Evolutionary conservation across 2,113 vertebrate species (phyloP), one percentile per base, ranked within the genome.

Genomic region (Tringa solitaria): DNA sequence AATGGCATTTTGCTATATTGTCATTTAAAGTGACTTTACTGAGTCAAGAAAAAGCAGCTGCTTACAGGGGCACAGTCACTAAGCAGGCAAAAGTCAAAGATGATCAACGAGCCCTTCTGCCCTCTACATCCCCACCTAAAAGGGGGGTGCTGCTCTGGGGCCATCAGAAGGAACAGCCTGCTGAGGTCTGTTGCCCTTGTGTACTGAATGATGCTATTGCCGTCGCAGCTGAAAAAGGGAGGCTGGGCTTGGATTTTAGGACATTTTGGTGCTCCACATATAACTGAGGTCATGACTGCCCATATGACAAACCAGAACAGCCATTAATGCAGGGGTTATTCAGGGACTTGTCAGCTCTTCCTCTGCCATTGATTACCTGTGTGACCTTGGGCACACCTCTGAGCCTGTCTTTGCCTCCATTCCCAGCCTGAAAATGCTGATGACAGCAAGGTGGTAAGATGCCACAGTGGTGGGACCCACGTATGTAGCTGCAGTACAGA

Each of bases 91-190:
- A 77, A 91, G 57, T 59, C 15, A 84, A 51, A 89, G 43, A 5
- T 22, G 21, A 33, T 9, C 17, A 32, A 35, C 5, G 17, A 86
- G 43, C 33, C 22, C 21, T 79, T 79, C 61, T 73, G 35, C 30
- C 15, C 22, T 5, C 1, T 19, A 57, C 8, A 20, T 17, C 10
- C 26, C 20, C 37, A 20, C 4, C 37, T 14, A 28, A 46, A 13
- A 76, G 26, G 9, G 5, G 68, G 37, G 37, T 80, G 75, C 46
- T 50, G 19, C 46, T 43, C 39, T 83, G 63, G 53, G 53, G 39
- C 43, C 0, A 0, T 0, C 2, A 63, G 39, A 67, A 41, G 32
- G 19, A 68, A 54, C 5, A 72, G 10, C 28, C 32, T 6, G 1
- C 69, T 61, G 69, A 48, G 10, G 6, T 81, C 33, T 68, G 12